Percentiles rank a stretch among this genome's conserved stretches.
These are phyloP conservation scores for Corythaixoides concolor DNA, from an alignment of 2,113 vertebrate genomes.

Conservation along the genomic window DNA sequence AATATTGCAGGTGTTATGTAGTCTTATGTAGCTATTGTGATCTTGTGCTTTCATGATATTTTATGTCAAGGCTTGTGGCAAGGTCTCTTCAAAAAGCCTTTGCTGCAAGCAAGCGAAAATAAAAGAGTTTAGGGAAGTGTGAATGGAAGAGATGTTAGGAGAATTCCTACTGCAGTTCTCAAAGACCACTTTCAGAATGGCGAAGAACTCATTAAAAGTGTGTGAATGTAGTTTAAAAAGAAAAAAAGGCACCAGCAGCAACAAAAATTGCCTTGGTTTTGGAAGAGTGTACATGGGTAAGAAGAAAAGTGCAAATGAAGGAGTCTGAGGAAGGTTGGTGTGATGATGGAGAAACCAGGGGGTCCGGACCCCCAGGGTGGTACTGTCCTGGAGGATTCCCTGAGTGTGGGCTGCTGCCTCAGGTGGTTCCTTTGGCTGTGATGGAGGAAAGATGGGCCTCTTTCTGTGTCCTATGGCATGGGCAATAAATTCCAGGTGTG, in stretches of 20 bases:
- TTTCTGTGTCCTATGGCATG: neutral
- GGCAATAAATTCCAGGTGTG: neutral
- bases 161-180: neutral
- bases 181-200: neutral
- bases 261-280: neutral
- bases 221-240: neutral
- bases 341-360: neutral
- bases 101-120: neutral
- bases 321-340: neutral
- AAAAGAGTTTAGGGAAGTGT: neutral
- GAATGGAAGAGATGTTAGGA: neutral
- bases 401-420: neutral
- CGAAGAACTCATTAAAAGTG: neutral
- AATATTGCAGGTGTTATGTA: rapidly evolving
- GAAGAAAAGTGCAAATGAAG: neutral
- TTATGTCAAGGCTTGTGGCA: neutral
- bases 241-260: neutral
- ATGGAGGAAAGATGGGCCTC: too few relatives aligned
- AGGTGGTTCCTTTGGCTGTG: neutral
- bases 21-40: neutral
- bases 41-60: neutral
- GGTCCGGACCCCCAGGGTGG: too few relatives aligned
- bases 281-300: neutral
- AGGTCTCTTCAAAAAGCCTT: neutral
- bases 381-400: rapidly evolving